Base-by-base conservation (phyloP, 2,888 invertebrate species). In the Abrostola tripartita region DNA sequence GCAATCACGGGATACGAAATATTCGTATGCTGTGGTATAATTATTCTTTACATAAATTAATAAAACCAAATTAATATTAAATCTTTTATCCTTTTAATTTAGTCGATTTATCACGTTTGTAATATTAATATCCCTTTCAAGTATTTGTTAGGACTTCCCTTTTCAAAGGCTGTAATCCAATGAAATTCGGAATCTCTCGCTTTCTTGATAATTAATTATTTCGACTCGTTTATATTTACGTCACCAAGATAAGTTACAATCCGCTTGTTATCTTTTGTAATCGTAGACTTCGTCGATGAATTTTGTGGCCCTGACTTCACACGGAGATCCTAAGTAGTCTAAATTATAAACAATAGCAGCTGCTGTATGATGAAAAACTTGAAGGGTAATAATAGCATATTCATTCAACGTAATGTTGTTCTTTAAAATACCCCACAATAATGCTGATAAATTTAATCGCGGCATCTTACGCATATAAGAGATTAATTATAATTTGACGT, bases 201-300 rank as follows among this genome's bases (percentile, higher is more conserved):
- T 65, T 51, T 51, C 52, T 64, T 40, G 35, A 52, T 52, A 73
- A 74, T 74, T 76, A 61, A 68, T 74, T 37, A 73, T 61, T 41
- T 11, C 51, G 50, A 61, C 40, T 76, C 8, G 76, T 64, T 68
- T 59, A 61, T 61, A 61, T 64, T 70, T 60, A 59, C 75, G 75
- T 78, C 75, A 63, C 52, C 52, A 42, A 59, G 75, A 63, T 66
- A 71, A 50, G 52, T 24, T 56, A 70, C 57, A 71, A 77, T 62
- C 60, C 38, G 57, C 50, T 59, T 56, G 38, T 64, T 72, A 74
- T 76, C 59, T 47, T 38, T 49, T 61, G 51, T 68, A 61, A 59
- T 64, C 72, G 36, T 40, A 10, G 37, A 65, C 11, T 65, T 76
- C 68, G 59, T 62, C 53, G 14, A 69, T 51, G 44, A 65, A 75